Evolutionary conservation across 2,113 vertebrate genomes (phyloP).

Genomic region (Triplophysa rosa): DNA sequence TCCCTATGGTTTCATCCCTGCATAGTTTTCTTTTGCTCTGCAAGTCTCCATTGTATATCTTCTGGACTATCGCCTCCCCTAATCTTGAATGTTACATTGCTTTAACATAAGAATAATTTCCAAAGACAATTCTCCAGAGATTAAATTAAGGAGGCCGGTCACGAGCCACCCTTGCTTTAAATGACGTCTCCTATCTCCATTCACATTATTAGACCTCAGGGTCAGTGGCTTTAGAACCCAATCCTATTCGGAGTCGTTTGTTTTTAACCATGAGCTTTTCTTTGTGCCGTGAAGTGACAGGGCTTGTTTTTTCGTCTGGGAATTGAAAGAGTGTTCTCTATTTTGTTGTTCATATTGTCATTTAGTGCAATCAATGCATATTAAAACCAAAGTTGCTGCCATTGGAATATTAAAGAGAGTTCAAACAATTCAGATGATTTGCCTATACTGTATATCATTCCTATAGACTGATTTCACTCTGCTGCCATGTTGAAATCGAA

Average conservation of each 20-base stretch:
- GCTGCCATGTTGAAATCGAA: no score
- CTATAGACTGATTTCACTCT: no score
- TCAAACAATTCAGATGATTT: no score
- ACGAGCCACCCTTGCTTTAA: neutral
- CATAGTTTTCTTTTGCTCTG: neutral
- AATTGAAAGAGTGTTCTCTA: neutral
- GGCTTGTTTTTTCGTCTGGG: neutral
- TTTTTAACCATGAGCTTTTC: neutral
- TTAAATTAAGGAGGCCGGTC: conserved; percentile 8
- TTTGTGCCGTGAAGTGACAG: neutral
- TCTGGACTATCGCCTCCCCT: neutral
- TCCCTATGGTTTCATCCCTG: neutral
- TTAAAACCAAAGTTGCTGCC: neutral
- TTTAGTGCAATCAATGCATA: neutral
- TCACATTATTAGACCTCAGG: conserved; percentile 16
- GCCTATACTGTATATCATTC: no score
- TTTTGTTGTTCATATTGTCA: neutral
- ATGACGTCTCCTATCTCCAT: conserved; percentile 12
- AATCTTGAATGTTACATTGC: neutral
- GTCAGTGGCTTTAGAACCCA: conserved; percentile 9
- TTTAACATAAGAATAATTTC: neutral
- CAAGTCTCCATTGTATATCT: neutral
- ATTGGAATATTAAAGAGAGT: neutral
- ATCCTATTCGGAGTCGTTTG: neutral
- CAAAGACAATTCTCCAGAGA: conserved; percentile 13